Conservation (phyloP, 2,888 invertebrate species). For the Mermis nigrescens region DNA sequence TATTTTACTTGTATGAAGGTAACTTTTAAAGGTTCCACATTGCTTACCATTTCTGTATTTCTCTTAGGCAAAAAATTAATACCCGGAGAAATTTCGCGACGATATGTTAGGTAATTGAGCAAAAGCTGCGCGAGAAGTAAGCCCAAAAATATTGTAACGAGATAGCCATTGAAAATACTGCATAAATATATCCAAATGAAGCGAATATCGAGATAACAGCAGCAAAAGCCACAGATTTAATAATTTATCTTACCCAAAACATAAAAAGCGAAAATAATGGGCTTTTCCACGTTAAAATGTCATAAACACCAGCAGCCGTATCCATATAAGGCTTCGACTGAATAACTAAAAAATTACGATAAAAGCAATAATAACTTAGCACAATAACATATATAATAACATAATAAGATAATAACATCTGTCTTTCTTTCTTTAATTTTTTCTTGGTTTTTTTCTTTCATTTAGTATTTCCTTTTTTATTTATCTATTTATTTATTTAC, state of each 20-base stretch:
- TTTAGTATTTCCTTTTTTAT: too few species aligned
- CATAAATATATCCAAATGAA: slow-evolving; percentile 37
- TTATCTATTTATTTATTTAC: too few species aligned
- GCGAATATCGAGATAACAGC: too few species aligned
- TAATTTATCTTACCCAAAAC: slow-evolving; percentile 16
- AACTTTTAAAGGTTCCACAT: too few species aligned
- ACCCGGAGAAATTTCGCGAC: slow-evolving; percentile 23
- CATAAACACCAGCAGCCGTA: slow-evolving; percentile 21
- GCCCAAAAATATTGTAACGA: slow-evolving; percentile 27
- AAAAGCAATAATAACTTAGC: too few species aligned
- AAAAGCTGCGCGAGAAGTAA: slow-evolving; percentile 30
- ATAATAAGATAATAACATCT: too few species aligned
- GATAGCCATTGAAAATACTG: slow-evolving; percentile 34
- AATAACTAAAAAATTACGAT: slow-evolving; percentile 18
- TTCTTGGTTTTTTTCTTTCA: too few species aligned
- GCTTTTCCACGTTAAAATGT: slow-evolving; percentile 25
- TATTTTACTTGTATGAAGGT: too few species aligned
- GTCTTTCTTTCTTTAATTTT: too few species aligned
- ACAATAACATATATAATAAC: too few species aligned
- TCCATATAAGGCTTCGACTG: slow-evolving; percentile 24
- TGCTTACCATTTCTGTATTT: slow-evolving; percentile 5
- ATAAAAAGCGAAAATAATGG: slow-evolving; percentile 22
- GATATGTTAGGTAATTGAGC: slow-evolving; percentile 26
- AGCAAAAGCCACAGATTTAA: slow-evolving; percentile 14
- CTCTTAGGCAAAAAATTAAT: slow-evolving; percentile 23